These are phyloP conservation scores for Physella acuta DNA, from an alignment of 1,140 invertebrate species.

Conservation along the genomic window DNA sequence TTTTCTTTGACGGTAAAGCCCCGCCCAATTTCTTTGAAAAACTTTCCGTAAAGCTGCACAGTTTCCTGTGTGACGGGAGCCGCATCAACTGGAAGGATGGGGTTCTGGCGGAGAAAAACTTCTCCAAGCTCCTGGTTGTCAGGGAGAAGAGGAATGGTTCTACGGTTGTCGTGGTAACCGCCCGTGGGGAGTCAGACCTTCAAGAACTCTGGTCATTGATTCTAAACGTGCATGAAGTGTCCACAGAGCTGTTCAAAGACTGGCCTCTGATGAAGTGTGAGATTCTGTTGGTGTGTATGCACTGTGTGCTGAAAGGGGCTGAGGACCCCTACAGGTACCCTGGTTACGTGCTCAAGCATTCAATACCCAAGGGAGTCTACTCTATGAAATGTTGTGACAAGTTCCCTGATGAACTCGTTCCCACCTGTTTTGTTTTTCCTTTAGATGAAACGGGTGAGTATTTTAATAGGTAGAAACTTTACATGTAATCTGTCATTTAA, in stretches of 20 bases:
- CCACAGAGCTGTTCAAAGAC: slow-evolving; percentile 44
- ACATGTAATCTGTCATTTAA: neutral
- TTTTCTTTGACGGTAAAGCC: slow-evolving; percentile 42
- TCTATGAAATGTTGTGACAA: slow-evolving; percentile 39
- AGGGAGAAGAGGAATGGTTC: slow-evolving; percentile 32
- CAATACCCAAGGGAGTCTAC: slow-evolving; percentile 41
- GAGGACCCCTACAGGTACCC: slow-evolving; percentile 41
- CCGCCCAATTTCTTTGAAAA: slow-evolving; percentile 56
- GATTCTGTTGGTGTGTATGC: slow-evolving; percentile 41
- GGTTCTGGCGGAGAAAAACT: slow-evolving; percentile 43
- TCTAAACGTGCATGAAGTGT: slow-evolving; percentile 34
- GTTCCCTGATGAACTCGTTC: slow-evolving; percentile 33
- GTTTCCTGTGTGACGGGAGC: slow-evolving; percentile 36
- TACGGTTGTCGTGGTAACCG: slow-evolving; percentile 36
- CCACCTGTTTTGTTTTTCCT: slow-evolving; percentile 47
- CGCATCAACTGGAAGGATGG: slow-evolving; percentile 51
- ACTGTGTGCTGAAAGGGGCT: slow-evolving; percentile 42
- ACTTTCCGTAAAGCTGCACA: slow-evolving; percentile 46
- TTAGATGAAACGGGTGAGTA: slow-evolving; percentile 44
- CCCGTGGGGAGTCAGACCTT: slow-evolving; percentile 42
- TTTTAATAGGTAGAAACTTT: too few species aligned
- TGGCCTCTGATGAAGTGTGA: slow-evolving; percentile 50
- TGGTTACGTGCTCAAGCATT: slow-evolving; percentile 43
- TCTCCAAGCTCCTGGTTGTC: slow-evolving; percentile 38
- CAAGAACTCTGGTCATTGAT: slow-evolving; percentile 51